Evolutionary conservation across 2,113 vertebrate species (phyloP), one percentile per base, ranked within the genome.

Genomic region (Mesitornis unicolor): DNA sequence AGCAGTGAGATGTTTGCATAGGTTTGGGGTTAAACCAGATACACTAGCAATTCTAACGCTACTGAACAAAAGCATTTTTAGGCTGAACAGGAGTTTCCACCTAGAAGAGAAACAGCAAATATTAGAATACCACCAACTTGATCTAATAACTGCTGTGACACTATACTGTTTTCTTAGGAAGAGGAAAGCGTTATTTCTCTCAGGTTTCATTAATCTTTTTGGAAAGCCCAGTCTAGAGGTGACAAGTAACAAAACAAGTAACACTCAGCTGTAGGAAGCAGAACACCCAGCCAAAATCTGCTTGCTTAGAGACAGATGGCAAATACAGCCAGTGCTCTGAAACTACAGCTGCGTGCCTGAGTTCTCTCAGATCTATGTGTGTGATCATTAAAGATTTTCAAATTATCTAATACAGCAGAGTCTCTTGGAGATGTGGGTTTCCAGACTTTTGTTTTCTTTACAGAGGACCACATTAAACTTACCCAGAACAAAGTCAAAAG

Each of bases 321-420:
- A 98, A 98, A 97, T 91, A 76, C 26, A 97, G 93, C n/a, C 88
- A 96, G 61, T 43, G 75, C 82, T 96, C 94, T 87, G 82, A 92
- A 97, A 89, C 93, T 97, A 84, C 97, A 98, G 96, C 97, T 97
- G 97, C 35, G 1, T 91, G 97, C 78, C 94, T 95, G 87, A 90
- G 51, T 85, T 93, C 76, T 64, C 96, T 98, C 95, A 98, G 98
- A 98, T 98, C 98, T 98, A 88, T 76, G 97, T 98, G 97, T 98
- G 98, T 64, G 97, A 98, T 96, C 97, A 97, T 40, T 78, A 74
- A 81, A 87, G 79, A 73, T 92, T 97, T 96, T 96, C 84, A 90
- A 93, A 95, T 97, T 93, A 96, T 97, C 94, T 97, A 84, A 97
- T 92, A 84, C 26, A 96, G 73, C 71, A 86, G 78, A 96, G 87